Evolutionary conservation across 2,113 vertebrate genomes (phyloP).

Genomic region (Rhinichthys klamathensis): DNA sequence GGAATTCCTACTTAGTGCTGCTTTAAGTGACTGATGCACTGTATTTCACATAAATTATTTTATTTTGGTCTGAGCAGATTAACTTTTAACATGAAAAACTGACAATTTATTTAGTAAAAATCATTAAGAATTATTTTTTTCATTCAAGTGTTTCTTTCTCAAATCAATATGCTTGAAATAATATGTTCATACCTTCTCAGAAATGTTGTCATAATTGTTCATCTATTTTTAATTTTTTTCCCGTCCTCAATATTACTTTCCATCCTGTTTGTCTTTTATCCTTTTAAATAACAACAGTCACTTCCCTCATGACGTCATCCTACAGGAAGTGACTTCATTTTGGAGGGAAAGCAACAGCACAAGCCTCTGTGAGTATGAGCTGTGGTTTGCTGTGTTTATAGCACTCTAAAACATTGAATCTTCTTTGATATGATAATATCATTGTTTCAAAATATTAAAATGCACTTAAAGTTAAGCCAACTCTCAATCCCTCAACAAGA

Average conservation of each 20-base stretch:
- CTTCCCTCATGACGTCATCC: slow-evolving; percentile 6
- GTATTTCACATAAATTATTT: too few species aligned
- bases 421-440: not conserved
- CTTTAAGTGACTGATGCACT: not conserved
- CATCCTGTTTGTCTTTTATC: too few species aligned
- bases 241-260: too few species aligned
- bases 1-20: too few species aligned
- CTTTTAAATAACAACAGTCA: not conserved
- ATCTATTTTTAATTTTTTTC: too few species aligned
- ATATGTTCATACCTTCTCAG: not conserved
- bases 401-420: not conserved
- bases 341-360: not conserved
- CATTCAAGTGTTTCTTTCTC: not conserved
- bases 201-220: too few species aligned
- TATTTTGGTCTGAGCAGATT: too few species aligned
- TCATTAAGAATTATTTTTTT: not conserved
- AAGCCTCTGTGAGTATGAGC: not conserved
- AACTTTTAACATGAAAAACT: too few species aligned
- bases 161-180: not conserved
- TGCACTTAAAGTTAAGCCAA: not conserved
- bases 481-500: not conserved
- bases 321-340: slow-evolving; percentile 22
- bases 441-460: not conserved
- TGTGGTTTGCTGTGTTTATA: not conserved
- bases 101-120: too few species aligned